phyloP scores from a whole-genome alignment of 2,888 invertebrate species.

The Erebia epiphron region DNA sequence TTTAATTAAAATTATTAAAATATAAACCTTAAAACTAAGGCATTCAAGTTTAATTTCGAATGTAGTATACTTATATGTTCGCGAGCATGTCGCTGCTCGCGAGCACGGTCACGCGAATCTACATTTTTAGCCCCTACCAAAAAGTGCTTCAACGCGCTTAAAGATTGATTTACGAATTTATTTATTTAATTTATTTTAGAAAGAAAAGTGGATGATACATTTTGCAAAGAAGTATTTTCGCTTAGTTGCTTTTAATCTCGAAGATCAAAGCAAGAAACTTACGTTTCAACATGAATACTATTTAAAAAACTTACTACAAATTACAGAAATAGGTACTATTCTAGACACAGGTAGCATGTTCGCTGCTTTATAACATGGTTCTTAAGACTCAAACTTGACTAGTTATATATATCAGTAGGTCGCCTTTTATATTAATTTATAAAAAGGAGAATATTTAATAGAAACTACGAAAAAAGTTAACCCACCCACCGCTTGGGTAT shows the following conservation, averaged over 20 bases:
- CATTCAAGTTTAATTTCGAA: too few species aligned
- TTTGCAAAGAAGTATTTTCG: background rate
- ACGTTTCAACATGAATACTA: background rate
- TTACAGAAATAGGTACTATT: background rate
- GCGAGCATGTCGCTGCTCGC: too few species aligned
- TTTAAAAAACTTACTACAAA: background rate
- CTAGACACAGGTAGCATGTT: background rate
- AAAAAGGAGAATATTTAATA: constrained; percentile 1
- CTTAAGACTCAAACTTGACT: background rate
- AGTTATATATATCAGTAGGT: background rate
- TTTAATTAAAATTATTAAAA: too few species aligned
- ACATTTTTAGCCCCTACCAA: too few species aligned
- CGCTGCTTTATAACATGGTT: background rate
- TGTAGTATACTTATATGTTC: too few species aligned
- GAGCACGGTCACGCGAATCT: too few species aligned
- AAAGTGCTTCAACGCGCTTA: too few species aligned
- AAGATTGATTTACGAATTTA: too few species aligned
- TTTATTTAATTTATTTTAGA: too few species aligned
- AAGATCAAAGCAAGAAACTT: background rate
- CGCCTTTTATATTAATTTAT: background rate
- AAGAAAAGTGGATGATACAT: too few species aligned
- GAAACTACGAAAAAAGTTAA: constrained; percentile 9
- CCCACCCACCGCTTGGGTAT: background rate
- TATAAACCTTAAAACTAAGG: too few species aligned
- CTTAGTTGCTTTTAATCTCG: background rate